Evolutionary conservation across 1,140 invertebrate genomes (phyloP).

Genomic region (Ceratina calcarata): DNA sequence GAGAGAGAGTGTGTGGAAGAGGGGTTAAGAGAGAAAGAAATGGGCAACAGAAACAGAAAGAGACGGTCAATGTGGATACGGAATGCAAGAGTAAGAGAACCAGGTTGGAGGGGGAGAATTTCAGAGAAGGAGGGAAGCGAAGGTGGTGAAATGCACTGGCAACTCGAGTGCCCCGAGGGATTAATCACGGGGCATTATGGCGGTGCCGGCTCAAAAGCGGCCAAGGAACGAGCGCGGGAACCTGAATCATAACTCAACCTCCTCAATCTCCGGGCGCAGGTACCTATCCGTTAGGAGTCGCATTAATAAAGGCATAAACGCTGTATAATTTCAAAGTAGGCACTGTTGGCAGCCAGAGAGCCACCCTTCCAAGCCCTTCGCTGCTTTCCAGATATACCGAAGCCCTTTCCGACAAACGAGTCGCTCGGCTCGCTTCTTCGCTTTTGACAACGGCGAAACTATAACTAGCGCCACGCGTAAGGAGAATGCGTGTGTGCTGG

Average conservation of each 20-base stretch:
- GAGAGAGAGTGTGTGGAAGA: slow-evolving; percentile 2
- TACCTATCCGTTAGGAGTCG: slow-evolving; percentile 64
- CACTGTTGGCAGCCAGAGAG: slow-evolving; percentile 39
- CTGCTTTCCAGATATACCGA: not conserved
- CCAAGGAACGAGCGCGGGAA: slow-evolving; percentile 55
- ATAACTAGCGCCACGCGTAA: not conserved
- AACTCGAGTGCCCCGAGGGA: slow-evolving; percentile 66
- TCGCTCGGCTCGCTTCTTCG: not conserved
- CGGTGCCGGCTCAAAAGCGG: slow-evolving; percentile 71
- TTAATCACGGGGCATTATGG: slow-evolving; percentile 77
- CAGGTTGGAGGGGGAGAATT: not conserved
- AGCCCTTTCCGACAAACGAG: not conserved
- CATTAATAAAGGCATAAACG: slow-evolving; percentile 75
- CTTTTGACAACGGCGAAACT: slow-evolving; percentile 3
- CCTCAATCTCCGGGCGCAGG: slow-evolving; percentile 57
- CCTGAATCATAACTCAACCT: slow-evolving; percentile 71
- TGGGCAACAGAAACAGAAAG: not conserved
- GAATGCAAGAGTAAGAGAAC: too few relatives aligned
- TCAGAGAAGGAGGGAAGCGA: not conserved
- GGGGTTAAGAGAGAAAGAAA: not conserved
- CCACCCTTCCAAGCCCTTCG: slow-evolving; percentile 25
- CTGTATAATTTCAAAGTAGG: slow-evolving; percentile 62
- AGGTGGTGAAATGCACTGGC: slow-evolving; percentile 59
- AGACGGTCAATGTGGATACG: not conserved
- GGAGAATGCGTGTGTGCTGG: not conserved